A percentile compares a stretch with the other conserved stretches of the same genome.
These are phyloP conservation scores for Irena cyanogastra DNA, from an alignment of 2,113 vertebrate genomes.

Conservation along the genomic window DNA sequence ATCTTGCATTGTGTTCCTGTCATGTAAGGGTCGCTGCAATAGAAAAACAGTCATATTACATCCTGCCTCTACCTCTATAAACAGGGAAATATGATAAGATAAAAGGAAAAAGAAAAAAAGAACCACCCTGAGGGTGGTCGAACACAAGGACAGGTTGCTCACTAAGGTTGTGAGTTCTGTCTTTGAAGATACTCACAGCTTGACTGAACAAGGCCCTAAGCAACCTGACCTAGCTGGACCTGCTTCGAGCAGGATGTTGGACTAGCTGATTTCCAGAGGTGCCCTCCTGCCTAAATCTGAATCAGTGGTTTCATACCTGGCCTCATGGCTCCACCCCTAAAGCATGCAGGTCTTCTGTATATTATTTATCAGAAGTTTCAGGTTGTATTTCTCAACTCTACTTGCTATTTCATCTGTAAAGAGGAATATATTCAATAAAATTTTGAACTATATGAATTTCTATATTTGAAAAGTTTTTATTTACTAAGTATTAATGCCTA, in stretches of 20 bases:
- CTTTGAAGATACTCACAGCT: neutral
- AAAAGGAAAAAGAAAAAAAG: neutral
- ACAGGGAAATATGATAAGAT: neutral
- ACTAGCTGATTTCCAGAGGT: neutral
- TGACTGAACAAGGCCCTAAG: neutral
- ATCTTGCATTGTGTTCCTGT: neutral
- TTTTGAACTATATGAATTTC: neutral
- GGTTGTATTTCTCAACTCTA: neutral
- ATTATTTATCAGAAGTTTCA: neutral
- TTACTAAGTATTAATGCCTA: neutral
- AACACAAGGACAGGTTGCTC: neutral
- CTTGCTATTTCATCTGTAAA: neutral
- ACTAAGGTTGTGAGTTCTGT: neutral
- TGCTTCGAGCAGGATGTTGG: neutral
- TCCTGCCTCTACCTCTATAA: neutral
- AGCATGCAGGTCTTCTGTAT: neutral
- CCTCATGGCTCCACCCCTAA: neutral
- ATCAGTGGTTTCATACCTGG: neutral
- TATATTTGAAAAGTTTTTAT: neutral
- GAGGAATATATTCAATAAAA: neutral
- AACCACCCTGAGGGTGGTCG: neutral
- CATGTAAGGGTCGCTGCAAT: fast-evolving
- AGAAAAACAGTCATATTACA: neutral
- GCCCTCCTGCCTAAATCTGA: neutral
- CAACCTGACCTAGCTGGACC: neutral